phyloP scores from a whole-genome alignment of 2,113 vertebrate genomes.

The Cepphus grylle region DNA sequence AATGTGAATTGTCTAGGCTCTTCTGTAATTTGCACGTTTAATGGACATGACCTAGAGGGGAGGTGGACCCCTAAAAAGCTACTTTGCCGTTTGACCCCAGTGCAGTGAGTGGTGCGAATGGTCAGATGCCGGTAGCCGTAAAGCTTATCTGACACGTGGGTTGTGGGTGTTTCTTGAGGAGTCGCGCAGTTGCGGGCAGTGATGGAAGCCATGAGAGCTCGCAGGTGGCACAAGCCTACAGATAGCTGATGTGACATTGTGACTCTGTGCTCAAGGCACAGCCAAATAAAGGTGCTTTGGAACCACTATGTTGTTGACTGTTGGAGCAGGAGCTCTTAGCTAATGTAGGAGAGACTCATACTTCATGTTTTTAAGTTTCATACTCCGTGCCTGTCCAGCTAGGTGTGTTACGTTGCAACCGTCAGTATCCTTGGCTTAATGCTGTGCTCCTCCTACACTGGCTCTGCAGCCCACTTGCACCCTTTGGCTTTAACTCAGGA shows the following conservation, averaged over 20 bases:
- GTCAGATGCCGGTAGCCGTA: not conserved
- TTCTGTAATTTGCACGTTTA: not conserved
- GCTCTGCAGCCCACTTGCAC: not conserved
- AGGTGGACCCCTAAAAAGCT: not conserved
- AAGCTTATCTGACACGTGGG: rapidly evolving
- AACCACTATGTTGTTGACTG: not conserved
- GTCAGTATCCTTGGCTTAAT: not conserved
- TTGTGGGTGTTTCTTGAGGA: not conserved
- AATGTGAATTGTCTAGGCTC: not conserved
- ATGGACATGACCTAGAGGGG: too few species aligned
- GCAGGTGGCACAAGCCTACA: not conserved
- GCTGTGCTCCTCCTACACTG: not conserved
- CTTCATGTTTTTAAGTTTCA: rapidly evolving
- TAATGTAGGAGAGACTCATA: not conserved
- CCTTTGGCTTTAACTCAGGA: not conserved
- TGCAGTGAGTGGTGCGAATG: not conserved
- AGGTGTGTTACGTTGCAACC: not conserved
- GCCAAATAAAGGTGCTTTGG: not conserved
- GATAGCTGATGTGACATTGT: rapidly evolving
- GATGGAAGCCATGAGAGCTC: not conserved
- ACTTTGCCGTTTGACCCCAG: not conserved
- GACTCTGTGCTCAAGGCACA: not conserved
- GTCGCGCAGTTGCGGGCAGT: not conserved
- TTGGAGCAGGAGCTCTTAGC: not conserved
- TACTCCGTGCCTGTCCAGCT: not conserved